Percentiles rank a stretch among this genome's conserved stretches.
phyloP scores from a whole-genome alignment of 1,140 invertebrate genomes.

The Drosophila nikananu region DNA sequence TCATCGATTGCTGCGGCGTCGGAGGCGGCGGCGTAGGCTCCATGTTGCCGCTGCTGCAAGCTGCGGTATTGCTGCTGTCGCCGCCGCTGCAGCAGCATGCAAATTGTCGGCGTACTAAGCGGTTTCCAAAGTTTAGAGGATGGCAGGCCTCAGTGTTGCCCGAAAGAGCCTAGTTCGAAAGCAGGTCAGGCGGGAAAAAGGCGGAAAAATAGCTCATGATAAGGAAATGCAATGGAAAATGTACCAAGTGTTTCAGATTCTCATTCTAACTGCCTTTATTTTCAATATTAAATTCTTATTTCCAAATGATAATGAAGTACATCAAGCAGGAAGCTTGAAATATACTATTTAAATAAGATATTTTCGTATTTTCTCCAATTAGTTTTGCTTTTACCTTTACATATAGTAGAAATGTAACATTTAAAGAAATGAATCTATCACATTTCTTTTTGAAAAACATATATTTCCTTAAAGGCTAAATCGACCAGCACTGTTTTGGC shows the following conservation, averaged over 20 bases:
- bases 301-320: too few species aligned
- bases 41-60: constrained; percentile 32
- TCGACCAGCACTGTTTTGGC: neutral
- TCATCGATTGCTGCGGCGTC: constrained; percentile 48
- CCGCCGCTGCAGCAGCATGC: constrained; percentile 58
- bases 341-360: too few species aligned
- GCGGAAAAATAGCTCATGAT: neutral
- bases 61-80: constrained; percentile 5
- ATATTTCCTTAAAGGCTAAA: neutral
- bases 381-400: too few species aligned
- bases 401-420: too few species aligned
- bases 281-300: too few species aligned
- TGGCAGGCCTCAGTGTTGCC: constrained; percentile 3
- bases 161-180: constrained; percentile 9
- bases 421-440: too few species aligned
- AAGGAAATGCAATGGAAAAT: neutral
- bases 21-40: constrained; percentile 37
- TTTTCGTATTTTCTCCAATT: too few species aligned
- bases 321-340: too few species aligned
- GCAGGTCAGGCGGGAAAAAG: constrained; percentile 5
- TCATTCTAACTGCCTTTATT: too few species aligned
- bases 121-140: constrained; percentile 24
- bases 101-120: constrained; percentile 66
- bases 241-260: neutral
- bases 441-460: neutral